These are phyloP conservation scores for Platanista minor DNA, from an alignment of 2,113 vertebrate genomes.

Conservation along the genomic window DNA sequence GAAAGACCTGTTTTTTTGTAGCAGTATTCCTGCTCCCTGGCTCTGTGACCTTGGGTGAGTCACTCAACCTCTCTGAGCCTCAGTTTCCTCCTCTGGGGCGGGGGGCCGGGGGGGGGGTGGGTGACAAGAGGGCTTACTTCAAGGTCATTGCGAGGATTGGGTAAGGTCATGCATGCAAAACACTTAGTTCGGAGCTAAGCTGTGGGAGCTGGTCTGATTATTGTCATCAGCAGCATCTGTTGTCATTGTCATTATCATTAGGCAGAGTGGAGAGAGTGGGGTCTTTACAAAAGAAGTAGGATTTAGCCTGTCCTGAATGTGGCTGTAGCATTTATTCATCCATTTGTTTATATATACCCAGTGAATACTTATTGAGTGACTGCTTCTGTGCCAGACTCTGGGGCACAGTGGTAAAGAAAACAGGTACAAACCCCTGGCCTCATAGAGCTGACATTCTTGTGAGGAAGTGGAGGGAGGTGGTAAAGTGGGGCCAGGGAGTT, in stretches of 20 bases:
- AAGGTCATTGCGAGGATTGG: not conserved
- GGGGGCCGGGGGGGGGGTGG: rapidly evolving
- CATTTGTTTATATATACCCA: not conserved
- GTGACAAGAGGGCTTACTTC: not conserved
- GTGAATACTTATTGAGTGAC: not conserved
- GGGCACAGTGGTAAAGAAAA: not conserved
- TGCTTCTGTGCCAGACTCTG: not conserved
- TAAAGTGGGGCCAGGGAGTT: not conserved
- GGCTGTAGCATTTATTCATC: rapidly evolving
- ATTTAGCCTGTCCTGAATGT: not conserved
- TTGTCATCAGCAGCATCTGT: not conserved
- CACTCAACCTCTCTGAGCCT: not conserved
- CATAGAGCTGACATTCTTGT: not conserved
- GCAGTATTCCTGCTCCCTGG: not conserved
- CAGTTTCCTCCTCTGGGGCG: not conserved
- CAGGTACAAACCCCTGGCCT: not conserved
- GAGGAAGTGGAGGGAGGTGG: not conserved
- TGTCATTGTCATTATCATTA: not conserved
- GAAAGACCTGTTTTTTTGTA: not conserved
- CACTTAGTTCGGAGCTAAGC: not conserved
- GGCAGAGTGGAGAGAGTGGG: not conserved
- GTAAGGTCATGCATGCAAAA: rapidly evolving
- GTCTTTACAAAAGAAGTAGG: not conserved
- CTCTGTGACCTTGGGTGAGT: not conserved
- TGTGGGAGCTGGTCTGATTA: not conserved